These are phyloP conservation scores for Trichoplusia ni DNA, from an alignment of 1,140 invertebrate species.

Conservation along the genomic window DNA sequence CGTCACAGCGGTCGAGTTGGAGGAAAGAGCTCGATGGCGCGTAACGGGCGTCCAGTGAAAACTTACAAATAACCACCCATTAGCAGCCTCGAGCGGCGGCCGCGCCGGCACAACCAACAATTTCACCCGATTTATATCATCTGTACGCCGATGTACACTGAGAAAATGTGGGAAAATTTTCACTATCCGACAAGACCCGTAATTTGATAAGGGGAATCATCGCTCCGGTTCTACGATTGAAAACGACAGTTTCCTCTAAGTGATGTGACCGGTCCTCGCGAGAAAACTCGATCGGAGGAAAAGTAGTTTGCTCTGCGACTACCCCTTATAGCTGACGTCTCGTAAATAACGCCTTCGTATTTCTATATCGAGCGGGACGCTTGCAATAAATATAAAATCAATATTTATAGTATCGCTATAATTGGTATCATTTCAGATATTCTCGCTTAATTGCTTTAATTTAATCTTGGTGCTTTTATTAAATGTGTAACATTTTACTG, in stretches of 20 bases:
- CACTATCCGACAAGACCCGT: conserved; percentile 64
- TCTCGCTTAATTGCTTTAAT: background rate
- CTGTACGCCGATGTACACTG: conserved; percentile 47
- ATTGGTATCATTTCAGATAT: background rate
- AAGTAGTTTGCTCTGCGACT: conserved; percentile 57
- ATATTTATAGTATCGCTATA: conserved; percentile 7
- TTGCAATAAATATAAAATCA: background rate
- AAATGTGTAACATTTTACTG: background rate
- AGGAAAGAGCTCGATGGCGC: conserved; percentile 48
- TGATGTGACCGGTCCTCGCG: conserved; percentile 60
- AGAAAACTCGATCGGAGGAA: conserved; percentile 75
- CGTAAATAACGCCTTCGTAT: conserved; percentile 9
- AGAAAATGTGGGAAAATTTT: conserved; percentile 79
- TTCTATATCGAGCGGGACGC: background rate
- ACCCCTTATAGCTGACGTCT: conserved; percentile 57
- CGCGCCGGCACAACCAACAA: conserved; percentile 57
- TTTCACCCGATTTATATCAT: conserved; percentile 79
- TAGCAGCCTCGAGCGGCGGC: conserved; percentile 67
- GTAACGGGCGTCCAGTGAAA: conserved; percentile 74
- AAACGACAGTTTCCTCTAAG: conserved; percentile 76
- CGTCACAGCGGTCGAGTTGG: conserved; percentile 28
- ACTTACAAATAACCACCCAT: conserved; percentile 72
- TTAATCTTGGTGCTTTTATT: background rate
- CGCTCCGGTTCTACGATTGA: conserved; percentile 67
- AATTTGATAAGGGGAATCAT: conserved; percentile 78